phyloP scores from a whole-genome alignment of 2,797 vertebrate species.

The Pangasius mekongensis region DNA sequence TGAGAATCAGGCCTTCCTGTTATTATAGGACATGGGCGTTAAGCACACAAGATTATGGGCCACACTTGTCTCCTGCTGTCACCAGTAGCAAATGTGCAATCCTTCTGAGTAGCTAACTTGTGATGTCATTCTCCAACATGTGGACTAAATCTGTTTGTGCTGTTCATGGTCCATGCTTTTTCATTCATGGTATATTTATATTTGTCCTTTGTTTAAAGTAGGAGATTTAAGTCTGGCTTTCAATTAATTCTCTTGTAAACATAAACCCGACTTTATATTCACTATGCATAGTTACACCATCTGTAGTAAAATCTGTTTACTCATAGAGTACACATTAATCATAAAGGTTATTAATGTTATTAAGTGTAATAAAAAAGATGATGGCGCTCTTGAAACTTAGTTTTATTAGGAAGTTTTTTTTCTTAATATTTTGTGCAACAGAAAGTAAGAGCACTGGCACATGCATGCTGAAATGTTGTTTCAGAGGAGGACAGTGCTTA shows the following conservation, averaged over 20 bases:
- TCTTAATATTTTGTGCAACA: neutral
- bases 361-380: neutral
- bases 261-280: neutral
- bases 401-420: neutral
- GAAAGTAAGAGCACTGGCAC: neutral
- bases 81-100: neutral
- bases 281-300: neutral
- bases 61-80: conserved; percentile 4
- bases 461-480: neutral
- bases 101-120: neutral
- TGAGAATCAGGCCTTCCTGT: conserved; percentile 68
- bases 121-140: neutral
- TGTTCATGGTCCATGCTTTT: neutral
- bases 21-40: conserved; percentile 71
- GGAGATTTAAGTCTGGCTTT: neutral
- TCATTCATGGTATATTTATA: neutral
- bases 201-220: neutral
- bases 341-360: neutral
- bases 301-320: neutral
- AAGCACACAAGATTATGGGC: conserved; percentile 58
- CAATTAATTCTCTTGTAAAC: neutral
- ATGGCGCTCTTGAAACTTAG: neutral
- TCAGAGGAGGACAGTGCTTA: neutral
- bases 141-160: neutral
- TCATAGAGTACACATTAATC: neutral